Base-by-base conservation (phyloP, 2,888 invertebrate genomes). In the Mythimna vitellina region DNA sequence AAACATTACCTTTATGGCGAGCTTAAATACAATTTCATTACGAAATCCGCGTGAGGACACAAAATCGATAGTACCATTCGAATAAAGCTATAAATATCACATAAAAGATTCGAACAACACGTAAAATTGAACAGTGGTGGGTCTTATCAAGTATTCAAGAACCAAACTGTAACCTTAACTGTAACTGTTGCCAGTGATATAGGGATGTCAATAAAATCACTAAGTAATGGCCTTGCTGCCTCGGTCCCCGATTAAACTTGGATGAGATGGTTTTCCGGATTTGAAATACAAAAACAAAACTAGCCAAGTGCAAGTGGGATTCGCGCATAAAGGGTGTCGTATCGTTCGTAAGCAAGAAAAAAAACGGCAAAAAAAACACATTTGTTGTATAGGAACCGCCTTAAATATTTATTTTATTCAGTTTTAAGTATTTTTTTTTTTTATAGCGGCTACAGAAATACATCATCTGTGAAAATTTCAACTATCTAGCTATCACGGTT, bases 41-140 rank as follows among this genome's bases (percentile, higher is more conserved):
- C 63, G 60, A 62, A 65, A 78, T 81, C 58, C 20, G 49, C 63
- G 57, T 75, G 61, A 76, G 81, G 78, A 70, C 70, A 76, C 76
- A 82, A 84, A 83, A 88, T 89, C 83, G 87, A 89, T 89, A 83
- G 82, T 81, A 78, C 81, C 73, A 83, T 81, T 81, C 76, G 80
- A 88, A 89, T 87, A 84, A 77, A 87, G 87, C 83, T 84, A 86
- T 91, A 90, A 91, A 91, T 88, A 86, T 74, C 73, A 78, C 87
- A 83, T 90, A 86, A 91, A 90, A 85, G 77, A 76, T 77, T 66
- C 88, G 87, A 88, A 90, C 88, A 87, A 85, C 76, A 78, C 85
- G 84, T 89, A 87, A 90, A 90, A 87, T 78, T 81, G 83, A 86
- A 84, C 84, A 79, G 80, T 76, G 76, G 80, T 75, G 82, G 75